Evolutionary conservation across 2,113 vertebrate genomes (phyloP), one percentile per base, ranked within the genome.

Genomic region (Sphyrna mokarran): DNA sequence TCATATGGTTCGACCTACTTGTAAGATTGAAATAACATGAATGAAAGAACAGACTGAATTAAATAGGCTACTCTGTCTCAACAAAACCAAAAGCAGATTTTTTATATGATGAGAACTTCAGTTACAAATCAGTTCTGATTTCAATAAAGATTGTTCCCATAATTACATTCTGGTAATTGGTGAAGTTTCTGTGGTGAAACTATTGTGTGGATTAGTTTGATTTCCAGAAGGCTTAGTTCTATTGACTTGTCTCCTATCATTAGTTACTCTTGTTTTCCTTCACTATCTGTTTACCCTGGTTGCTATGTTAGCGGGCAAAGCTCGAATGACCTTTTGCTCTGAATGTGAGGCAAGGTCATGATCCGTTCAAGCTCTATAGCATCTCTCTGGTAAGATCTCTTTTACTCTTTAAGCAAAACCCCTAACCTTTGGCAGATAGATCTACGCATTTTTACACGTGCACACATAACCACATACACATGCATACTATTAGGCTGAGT

Each of bases 161-260:
- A 40, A n/a, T 43, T 70, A 37, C 66, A 94, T 43, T 94, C 22
- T 69, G 91, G 63, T 94, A 94, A 94, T 69, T 94, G 37, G 91
- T 69, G 91, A 68, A 94, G 63, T 70, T 40, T 94, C 66, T 70
- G 63, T 23, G n/a, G n/a, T 94, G 66, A 69, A 94, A 66, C 91
- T n/a, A 94, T 94, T 94, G 91, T 70, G 66, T 69, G n/a, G 37
- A 69, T 94, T 94, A 40, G 66, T 69, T 94, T 94, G 20, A 94
- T 70, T 94, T 69, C 91, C 37, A 94, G 66, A 94, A 70, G 91
- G n/a, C 37, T 94, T 69, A 94, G 23, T 94, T 69, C 91, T 94
- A 94, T 94, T 94, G 90, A 94, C 58, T 26, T 94, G 95, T 85
- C 48, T 96, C 93, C 26, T 95, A 96, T 96, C 87, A 16, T 89